Evolutionary conservation across 1,140 invertebrate genomes (phyloP), one percentile per base, ranked within the genome.

Genomic region (Calliphora vicina): DNA sequence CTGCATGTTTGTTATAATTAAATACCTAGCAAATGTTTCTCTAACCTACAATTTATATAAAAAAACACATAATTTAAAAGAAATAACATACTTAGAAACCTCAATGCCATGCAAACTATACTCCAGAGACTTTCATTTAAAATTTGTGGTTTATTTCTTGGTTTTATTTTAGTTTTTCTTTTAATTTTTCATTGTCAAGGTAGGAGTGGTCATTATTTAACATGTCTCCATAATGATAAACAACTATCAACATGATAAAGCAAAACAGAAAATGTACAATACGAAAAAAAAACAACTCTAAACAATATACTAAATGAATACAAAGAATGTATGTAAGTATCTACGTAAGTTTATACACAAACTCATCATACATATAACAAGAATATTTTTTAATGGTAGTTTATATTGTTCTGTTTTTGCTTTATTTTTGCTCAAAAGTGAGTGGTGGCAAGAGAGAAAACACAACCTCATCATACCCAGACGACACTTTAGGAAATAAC

Each of bases 151-250:
- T 50, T 67, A n/a, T 67, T 20, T 20, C 17, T n/a, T 67, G 61
- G 15, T 57, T 57, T 23, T 10, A 67, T 23, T 57, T 17, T 57
- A 17, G 12, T 57, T n/a, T 57, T n/a, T 17, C n/a, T 57, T 57
- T 1, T 6, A 35, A 35, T 35, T n/a, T 57, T 67, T 67, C 61
- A 67, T 67, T 67, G 61, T 67, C 61, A 67, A 67, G 61, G 61
- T 67, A 67, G 61, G 61, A 67, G 61, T 67, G 61, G 61, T 67
- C 61, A 23, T 67, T 67, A 67, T 67, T 67, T 67, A 23, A 23
- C 23, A 23, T 67, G 61, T 67, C 61, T 67, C 61, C 61, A 67
- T 67, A 23, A 67, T 67, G 61, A 67, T 67, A 67, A 67, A 67
- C 61, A 23, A 67, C 23, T 67, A 23, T 25, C n/a, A 67, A 67